Percentiles rank a stretch among this genome's conserved stretches.
Conservation (phyloP, 2,888 invertebrate genomes). For the Synergus itoensis region DNA sequence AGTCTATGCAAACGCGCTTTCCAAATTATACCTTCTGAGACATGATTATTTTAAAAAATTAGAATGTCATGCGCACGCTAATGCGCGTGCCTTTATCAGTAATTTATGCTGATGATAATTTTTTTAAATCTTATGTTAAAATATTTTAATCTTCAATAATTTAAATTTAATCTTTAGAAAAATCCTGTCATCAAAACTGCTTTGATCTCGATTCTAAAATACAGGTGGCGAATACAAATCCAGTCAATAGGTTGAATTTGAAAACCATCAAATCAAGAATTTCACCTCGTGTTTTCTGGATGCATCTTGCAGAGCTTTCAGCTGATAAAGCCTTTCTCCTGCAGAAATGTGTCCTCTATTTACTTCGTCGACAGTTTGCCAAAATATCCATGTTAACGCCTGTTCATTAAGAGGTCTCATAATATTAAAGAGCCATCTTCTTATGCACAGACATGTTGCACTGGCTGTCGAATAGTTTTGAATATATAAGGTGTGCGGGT, state of each 20-base stretch:
- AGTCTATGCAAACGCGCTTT: neutral
- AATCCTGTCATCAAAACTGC: too few relatives aligned
- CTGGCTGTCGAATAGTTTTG: constrained; percentile 99
- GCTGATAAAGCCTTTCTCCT: constrained; percentile 94
- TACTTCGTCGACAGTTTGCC: constrained; percentile 97
- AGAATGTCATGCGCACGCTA: too few relatives aligned
- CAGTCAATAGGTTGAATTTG: too few relatives aligned
- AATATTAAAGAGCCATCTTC: constrained; percentile 92
- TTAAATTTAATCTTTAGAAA: too few relatives aligned
- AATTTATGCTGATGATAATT: too few relatives aligned
- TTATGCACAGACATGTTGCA: constrained; percentile 93
- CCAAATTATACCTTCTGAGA: neutral
- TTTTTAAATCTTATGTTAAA: too few relatives aligned
- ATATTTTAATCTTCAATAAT: too few relatives aligned
- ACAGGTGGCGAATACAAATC: too few relatives aligned
- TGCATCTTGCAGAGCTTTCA: constrained; percentile 96
- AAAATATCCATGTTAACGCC: constrained; percentile 91
- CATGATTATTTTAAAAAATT: too few relatives aligned
- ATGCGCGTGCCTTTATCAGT: too few relatives aligned
- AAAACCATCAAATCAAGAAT: neutral
- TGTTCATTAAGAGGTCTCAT: constrained; percentile 84
- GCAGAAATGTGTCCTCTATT: constrained; percentile 95
- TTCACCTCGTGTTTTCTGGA: constrained; percentile 89
- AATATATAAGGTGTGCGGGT: constrained; percentile 98
- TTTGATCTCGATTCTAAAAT: too few relatives aligned